Evolutionary conservation across 2,113 vertebrate species (phyloP).

Genomic region (Xiphophorus maculatus): DNA sequence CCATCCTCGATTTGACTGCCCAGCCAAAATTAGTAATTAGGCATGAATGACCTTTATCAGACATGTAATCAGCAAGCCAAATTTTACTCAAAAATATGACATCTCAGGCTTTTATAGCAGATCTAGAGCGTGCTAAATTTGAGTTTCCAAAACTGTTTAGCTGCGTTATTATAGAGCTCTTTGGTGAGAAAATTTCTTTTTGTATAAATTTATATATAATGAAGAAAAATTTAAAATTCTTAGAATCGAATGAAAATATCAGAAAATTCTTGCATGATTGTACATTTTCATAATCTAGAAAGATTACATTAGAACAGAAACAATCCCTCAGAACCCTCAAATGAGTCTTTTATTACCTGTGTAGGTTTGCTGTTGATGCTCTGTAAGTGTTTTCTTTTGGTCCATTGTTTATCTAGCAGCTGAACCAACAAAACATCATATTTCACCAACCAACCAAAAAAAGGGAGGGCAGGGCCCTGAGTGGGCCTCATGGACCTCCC

Average conservation of each 20-base stretch:
- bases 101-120: background rate
- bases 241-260: background rate
- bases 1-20: background rate
- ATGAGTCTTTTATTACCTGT: background rate
- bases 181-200: background rate
- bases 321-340: no score
- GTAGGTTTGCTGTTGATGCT: conserved; percentile 6
- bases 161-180: background rate
- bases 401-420: conserved; percentile 40
- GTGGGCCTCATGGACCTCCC: conserved; percentile 64
- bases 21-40: conserved; percentile 5
- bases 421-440: conserved; percentile 40
- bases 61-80: background rate
- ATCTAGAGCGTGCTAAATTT: background rate
- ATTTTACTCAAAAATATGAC: background rate
- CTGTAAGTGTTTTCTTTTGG: conserved; percentile 19
- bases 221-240: background rate
- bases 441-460: conserved; percentile 48
- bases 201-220: background rate
- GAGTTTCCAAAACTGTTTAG: background rate
- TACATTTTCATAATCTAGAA: no score
- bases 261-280: background rate
- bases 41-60: conserved; percentile 5
- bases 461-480: conserved; percentile 7
- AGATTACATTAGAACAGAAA: no score